A percentile compares a stretch with the other conserved stretches of the same genome.
phyloP scores from a whole-genome alignment of 2,888 invertebrate species.

The Drosophila paucipuncta region DNA sequence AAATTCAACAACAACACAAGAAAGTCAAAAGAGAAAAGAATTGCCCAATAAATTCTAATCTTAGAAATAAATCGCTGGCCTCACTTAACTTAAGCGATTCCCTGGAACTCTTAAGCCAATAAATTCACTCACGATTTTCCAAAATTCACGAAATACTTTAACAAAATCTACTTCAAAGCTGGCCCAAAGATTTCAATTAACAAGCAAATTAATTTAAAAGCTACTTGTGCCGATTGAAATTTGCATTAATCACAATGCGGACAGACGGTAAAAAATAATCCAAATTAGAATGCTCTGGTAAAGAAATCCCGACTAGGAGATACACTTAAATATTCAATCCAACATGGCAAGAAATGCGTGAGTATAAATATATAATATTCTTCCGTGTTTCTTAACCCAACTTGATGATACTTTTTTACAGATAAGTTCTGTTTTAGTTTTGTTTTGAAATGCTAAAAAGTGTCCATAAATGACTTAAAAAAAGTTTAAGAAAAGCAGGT shows the following conservation, averaged over 20 bases:
- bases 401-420: no score
- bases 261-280: conserved; percentile 2
- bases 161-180: conserved; percentile 6
- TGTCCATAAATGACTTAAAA: neutral
- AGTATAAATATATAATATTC: no score
- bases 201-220: conserved; percentile 27
- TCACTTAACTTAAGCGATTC: conserved; percentile 11
- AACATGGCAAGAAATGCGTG: neutral
- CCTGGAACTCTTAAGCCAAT: conserved; percentile 1
- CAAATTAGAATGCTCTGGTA: neutral
- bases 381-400: no score
- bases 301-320: neutral
- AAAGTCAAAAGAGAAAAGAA: neutral
- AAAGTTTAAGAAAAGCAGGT: fast-evolving
- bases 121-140: conserved; percentile 32
- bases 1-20: neutral
- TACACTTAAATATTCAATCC: neutral
- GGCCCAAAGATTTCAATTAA: conserved; percentile 26
- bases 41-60: neutral
- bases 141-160: conserved; percentile 30
- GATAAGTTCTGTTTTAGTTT: neutral
- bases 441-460: no score
- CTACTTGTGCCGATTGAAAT: conserved; percentile 13
- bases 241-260: conserved; percentile 25
- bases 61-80: neutral